Conservation (phyloP, 2,888 invertebrate genomes). For the Furcula furcula region DNA sequence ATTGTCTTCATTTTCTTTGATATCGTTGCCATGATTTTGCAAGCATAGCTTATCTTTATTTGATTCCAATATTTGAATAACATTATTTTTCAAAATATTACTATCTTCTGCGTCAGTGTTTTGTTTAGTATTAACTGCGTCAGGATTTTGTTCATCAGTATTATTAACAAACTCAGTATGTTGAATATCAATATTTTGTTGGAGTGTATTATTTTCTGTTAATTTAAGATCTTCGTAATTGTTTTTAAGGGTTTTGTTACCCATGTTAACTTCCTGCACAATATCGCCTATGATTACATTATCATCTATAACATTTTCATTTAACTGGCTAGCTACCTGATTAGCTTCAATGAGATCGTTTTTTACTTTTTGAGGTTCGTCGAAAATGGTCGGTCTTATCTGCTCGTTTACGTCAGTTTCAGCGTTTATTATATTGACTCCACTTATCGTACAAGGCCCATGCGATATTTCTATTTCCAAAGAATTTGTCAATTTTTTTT, state of each 20-base stretch:
- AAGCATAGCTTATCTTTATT: background rate
- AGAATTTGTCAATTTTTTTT: conserved; percentile 26
- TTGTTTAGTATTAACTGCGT: background rate
- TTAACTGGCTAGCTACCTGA: conserved; percentile 4
- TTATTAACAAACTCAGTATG: background rate
- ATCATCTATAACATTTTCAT: background rate
- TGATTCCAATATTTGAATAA: background rate
- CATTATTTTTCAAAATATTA: background rate
- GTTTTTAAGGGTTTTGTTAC: background rate
- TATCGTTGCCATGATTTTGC: background rate
- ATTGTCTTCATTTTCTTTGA: background rate
- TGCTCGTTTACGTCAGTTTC: background rate
- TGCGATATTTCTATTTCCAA: conserved; percentile 45
- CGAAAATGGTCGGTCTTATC: background rate
- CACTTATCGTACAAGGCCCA: conserved; percentile 9
- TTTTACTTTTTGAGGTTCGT: background rate
- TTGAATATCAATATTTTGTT: background rate
- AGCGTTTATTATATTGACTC: conserved; percentile 1
- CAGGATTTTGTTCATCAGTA: background rate
- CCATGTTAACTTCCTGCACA: background rate
- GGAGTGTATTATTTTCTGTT: background rate
- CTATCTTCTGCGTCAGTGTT: background rate
- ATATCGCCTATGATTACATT: background rate
- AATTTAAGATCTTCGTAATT: background rate
- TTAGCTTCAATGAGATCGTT: background rate